phyloP scores from a whole-genome alignment of 92 coral and sea anemone species.

The Virgularia gustaviana region DNA sequence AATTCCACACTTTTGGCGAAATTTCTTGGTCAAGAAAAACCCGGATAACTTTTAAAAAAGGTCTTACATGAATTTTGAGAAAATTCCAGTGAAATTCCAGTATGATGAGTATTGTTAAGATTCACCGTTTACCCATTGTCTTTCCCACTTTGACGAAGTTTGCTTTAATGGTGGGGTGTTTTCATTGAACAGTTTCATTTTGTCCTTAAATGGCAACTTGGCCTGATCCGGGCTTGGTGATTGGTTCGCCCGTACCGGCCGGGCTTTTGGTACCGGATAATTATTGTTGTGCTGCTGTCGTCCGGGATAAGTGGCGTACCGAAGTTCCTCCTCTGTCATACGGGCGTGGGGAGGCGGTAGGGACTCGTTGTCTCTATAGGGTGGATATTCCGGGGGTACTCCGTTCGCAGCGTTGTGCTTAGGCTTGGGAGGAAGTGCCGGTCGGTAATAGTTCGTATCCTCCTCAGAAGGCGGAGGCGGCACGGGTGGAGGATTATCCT shows the following conservation, averaged over 20 bases:
- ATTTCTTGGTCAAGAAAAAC: no score
- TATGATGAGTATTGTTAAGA: no score
- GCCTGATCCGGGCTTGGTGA: constrained; percentile 45
- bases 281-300: constrained; percentile 62
- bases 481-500: constrained; percentile 69
- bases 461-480: constrained; percentile 82
- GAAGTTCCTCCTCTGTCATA: constrained; percentile 52
- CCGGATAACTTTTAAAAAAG: no score
- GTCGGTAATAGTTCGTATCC: constrained; percentile 66
- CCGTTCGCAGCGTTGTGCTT: constrained; percentile 57
- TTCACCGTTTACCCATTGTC: no score
- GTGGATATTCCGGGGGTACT: constrained; percentile 47
- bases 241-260: no score
- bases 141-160: constrained; percentile 77
- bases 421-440: constrained; percentile 52
- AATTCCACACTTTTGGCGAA: no score
- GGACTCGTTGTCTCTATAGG: constrained; percentile 58
- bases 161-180: constrained; percentile 67
- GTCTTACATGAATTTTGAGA: no score
- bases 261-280: constrained; percentile 74
- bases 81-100: no score
- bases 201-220: constrained; percentile 70
- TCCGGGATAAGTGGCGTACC: constrained; percentile 54
- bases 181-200: constrained; percentile 83
- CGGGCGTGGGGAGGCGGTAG: constrained; percentile 59